phyloP scores from a whole-genome alignment of 1,140 invertebrate genomes.

The Scaptomyza graminum region DNA sequence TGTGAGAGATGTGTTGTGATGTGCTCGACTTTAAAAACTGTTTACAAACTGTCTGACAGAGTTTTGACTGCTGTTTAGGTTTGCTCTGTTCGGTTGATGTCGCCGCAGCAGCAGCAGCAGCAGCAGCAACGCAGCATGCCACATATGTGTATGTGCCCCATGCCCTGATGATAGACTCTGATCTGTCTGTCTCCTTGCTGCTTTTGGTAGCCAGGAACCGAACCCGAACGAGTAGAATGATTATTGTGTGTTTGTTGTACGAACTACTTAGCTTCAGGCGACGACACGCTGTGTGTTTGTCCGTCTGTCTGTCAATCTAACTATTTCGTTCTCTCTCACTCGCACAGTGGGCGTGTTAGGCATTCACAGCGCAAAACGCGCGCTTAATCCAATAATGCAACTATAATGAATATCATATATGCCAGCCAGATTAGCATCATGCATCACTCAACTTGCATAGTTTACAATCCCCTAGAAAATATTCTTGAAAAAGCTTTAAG shows the following conservation, averaged over 20 bases:
- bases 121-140: slow-evolving; percentile 45
- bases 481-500: too few species aligned
- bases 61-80: slow-evolving; percentile 73
- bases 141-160: slow-evolving; percentile 10
- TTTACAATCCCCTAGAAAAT: too few species aligned
- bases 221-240: slow-evolving; percentile 29
- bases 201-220: slow-evolving; percentile 14
- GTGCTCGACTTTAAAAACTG: slow-evolving; percentile 70
- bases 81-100: slow-evolving; percentile 52
- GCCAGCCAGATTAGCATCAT: background rate
- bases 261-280: slow-evolving; percentile 60
- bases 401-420: slow-evolving; percentile 32
- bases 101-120: slow-evolving; percentile 43
- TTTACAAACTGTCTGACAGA: slow-evolving; percentile 82
- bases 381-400: slow-evolving; percentile 34
- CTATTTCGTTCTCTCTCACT: background rate
- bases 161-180: slow-evolving; percentile 68
- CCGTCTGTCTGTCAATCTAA: slow-evolving; percentile 14
- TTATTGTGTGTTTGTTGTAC: slow-evolving; percentile 35
- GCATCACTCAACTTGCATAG: background rate
- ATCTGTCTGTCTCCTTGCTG: slow-evolving; percentile 35
- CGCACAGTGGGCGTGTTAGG: slow-evolving; percentile 66
- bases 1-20: slow-evolving; percentile 13
- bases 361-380: slow-evolving; percentile 9
- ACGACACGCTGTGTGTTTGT: slow-evolving; percentile 59